These are phyloP conservation scores for Drosophila siamana DNA, from an alignment of 2,888 invertebrate genomes.

Conservation along the genomic window DNA sequence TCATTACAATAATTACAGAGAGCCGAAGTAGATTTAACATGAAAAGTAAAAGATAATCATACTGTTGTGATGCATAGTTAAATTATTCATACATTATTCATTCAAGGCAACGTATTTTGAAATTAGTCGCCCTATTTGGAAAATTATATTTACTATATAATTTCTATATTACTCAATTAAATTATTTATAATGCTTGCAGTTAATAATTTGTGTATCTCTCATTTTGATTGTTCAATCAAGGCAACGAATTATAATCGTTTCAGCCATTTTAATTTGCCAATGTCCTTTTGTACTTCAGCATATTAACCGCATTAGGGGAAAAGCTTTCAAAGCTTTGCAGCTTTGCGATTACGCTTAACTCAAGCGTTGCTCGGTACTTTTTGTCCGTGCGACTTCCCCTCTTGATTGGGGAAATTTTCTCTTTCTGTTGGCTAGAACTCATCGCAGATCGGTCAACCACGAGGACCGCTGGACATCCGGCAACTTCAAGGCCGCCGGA, in stretches of 20 bases:
- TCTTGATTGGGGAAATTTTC: slow-evolving; percentile 25
- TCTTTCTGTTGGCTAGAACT: slow-evolving; percentile 10
- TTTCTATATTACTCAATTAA: too few species aligned
- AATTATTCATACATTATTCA: too few species aligned
- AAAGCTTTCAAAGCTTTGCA: slow-evolving; percentile 17
- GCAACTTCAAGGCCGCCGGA: slow-evolving; percentile 36
- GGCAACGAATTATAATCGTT: neutral
- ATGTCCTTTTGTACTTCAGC: neutral
- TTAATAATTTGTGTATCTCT: too few species aligned
- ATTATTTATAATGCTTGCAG: too few species aligned
- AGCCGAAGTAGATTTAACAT: neutral
- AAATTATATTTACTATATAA: too few species aligned
- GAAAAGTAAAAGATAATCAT: neutral
- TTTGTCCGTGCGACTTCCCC: neutral
- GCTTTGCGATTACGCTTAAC: slow-evolving; percentile 7
- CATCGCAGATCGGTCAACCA: slow-evolving; percentile 29
- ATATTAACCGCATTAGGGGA: slow-evolving; percentile 4
- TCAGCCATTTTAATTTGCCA: neutral
- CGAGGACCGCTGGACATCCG: neutral
- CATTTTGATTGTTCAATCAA: too few species aligned
- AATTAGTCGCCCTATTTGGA: too few species aligned
- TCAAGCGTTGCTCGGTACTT: neutral
- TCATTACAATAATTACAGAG: neutral
- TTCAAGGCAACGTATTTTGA: too few species aligned
- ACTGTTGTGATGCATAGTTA: neutral